Base-by-base conservation (phyloP, 1,140 invertebrate species). In the Cyphomyrmex costatus region DNA sequence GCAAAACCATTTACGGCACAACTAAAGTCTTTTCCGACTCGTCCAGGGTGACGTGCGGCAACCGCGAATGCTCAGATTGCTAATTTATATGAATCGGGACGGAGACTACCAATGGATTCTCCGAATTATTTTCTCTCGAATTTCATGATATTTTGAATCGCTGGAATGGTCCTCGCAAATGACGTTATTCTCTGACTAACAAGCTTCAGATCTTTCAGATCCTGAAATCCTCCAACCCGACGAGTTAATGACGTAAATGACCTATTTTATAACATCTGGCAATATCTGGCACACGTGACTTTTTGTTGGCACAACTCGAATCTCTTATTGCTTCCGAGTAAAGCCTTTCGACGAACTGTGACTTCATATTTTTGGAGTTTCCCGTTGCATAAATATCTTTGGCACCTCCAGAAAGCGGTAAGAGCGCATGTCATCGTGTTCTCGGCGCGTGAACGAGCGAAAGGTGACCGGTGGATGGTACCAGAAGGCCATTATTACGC, bases 401-500 rank as follows among this genome's bases (percentile, higher is more conserved):
- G n/a, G 27, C 19, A 65, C 14, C 2, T 53, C 27, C n/a, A 6
- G 14, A 60, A 56, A 46, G 6, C 21, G 30, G 10, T 56, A 58
- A 51, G 16, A 76, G 27, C 27, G 19, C 42, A 27, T 73, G 58
- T 74, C 42, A 46, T 24, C 49, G 36, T 63, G 21, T 30, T 33
- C 51, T 0, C 14, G 49, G 33, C 14, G n/a, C 16, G n/a, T 16
- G 24, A 76, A 82, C 56, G 82, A 78, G 78, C 63, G 79, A 83
- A 70, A 85, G 89, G 83, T 90, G 87, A 91, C 65, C 90, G 65
- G 85, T 90, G 86, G 90, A 90, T 91, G 91, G 86, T 86, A 89
- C 83, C 63, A 86, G 91, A 93, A 92, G 90, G 91, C 86, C 90
- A 65, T 80, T 77, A 91, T 91, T 90, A 80, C 65, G 93, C 94